Evolutionary conservation across 1,140 invertebrate species (phyloP).

Genomic region (Cylas formicarius): DNA sequence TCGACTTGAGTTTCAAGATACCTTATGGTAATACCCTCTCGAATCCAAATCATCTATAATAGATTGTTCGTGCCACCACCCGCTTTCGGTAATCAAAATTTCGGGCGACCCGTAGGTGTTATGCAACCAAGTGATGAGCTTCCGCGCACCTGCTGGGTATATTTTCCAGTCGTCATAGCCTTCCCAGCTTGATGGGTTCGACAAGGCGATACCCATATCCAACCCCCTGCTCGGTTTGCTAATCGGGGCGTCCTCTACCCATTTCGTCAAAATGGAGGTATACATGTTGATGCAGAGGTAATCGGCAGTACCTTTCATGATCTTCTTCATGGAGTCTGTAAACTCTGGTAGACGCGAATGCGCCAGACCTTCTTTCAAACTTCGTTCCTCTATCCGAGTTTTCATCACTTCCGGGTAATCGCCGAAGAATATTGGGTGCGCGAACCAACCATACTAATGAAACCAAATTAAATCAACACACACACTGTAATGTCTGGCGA

Average conservation of each 20-base stretch:
- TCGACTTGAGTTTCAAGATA: conserved; percentile 1
- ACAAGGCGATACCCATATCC: conserved; percentile 13
- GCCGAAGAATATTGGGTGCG: conserved; percentile 53
- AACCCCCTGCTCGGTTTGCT: conserved; percentile 7
- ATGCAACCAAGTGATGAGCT: conserved; percentile 54
- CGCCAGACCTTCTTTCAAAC: conserved; percentile 49
- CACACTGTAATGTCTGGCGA: too few species aligned
- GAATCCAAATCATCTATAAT: conserved; percentile 20
- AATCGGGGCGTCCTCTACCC: neutral
- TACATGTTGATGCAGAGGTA: conserved; percentile 57
- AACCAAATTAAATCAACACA: too few species aligned
- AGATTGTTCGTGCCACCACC: conserved; percentile 41
- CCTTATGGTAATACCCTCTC: conserved; percentile 17
- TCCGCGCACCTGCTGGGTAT: conserved; percentile 50
- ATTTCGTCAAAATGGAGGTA: conserved; percentile 33
- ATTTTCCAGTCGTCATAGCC: conserved; percentile 33
- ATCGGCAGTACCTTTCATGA: conserved; percentile 52
- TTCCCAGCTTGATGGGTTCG: conserved; percentile 24
- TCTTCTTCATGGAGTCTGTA: conserved; percentile 48
- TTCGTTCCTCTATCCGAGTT: conserved; percentile 47
- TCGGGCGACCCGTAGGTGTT: conserved; percentile 52
- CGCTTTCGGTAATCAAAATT: conserved; percentile 65
- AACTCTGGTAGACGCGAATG: conserved; percentile 55
- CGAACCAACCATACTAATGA: conserved; percentile 52
- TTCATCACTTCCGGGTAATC: conserved; percentile 57